Evolutionary conservation across 2,888 invertebrate species (phyloP).

Genomic region (Ectemnius cavifrons): DNA sequence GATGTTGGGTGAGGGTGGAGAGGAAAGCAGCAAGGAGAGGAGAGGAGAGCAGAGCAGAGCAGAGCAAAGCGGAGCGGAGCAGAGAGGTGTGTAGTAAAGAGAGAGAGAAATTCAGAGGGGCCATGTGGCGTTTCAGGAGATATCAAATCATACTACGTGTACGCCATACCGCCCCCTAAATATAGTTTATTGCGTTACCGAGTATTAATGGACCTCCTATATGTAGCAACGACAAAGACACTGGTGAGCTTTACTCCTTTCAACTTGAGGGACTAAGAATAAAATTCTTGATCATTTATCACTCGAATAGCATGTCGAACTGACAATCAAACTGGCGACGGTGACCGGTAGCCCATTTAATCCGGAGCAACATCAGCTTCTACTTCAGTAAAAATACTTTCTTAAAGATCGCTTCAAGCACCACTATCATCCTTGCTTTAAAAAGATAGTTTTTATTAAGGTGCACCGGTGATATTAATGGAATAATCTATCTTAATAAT

Average conservation of each 20-base stretch:
- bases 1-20: background rate
- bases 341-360: background rate
- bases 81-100: slow-evolving; percentile 15
- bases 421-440: background rate
- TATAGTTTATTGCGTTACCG: slow-evolving; percentile 78
- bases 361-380: background rate
- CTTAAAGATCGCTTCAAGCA: background rate
- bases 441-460: too few relatives aligned
- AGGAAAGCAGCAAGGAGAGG: slow-evolving; percentile 23
- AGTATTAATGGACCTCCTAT: slow-evolving; percentile 75
- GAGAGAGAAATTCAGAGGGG: slow-evolving; percentile 65
- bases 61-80: background rate
- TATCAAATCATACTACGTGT: slow-evolving; percentile 76
- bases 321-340: background rate
- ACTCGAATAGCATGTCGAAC: background rate
- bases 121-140: slow-evolving; percentile 77
- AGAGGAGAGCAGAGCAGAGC: slow-evolving; percentile 22
- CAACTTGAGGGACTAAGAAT: slow-evolving; percentile 38
- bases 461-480: too few relatives aligned
- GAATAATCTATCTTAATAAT: too few relatives aligned
- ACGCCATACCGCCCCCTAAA: slow-evolving; percentile 75
- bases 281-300: slow-evolving; percentile 23
- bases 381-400: slow-evolving; percentile 20
- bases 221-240: slow-evolving; percentile 63
- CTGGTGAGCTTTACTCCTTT: slow-evolving; percentile 36